Percentiles rank a stretch among this genome's conserved stretches.
Conservation (phyloP, 2,797 vertebrate species). For the Poeciliopsis paucimaculata region DNA sequence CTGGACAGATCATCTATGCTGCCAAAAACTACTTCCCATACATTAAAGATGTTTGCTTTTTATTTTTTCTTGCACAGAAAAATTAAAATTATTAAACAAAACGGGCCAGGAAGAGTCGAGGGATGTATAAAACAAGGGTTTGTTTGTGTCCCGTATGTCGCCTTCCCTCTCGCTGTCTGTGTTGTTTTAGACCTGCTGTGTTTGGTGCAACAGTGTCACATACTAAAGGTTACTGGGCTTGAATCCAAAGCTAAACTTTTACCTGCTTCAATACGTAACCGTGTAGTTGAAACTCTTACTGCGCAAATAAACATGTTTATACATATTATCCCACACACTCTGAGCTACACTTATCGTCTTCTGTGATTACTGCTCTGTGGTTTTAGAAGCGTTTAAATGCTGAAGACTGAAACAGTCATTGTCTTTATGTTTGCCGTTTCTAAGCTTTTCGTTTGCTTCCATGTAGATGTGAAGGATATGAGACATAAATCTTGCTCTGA, state of each 20-base stretch:
- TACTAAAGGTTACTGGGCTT: conserved; percentile 5
- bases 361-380: background rate
- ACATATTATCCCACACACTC: background rate
- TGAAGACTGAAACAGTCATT: background rate
- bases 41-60: conserved; percentile 1
- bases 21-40: conserved; percentile 6
- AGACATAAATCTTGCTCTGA: conserved; percentile 19
- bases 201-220: background rate
- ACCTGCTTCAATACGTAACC: conserved; percentile 4
- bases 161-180: background rate
- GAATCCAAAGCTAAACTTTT: conserved; percentile 12
- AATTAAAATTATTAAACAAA: background rate
- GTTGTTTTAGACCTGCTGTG: background rate
- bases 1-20: conserved; percentile 10
- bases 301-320: conserved; percentile 7
- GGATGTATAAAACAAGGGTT: background rate
- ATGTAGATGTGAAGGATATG: conserved; percentile 14
- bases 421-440: conserved; percentile 4
- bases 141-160: background rate
- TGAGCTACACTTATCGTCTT: background rate
- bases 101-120: background rate
- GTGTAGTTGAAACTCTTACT: background rate
- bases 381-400: background rate
- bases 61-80: conserved; percentile 1
- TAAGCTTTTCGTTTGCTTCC: background rate